Evolutionary conservation across 2,797 vertebrate species (phyloP).

Genomic region (Cheirogaleus major): DNA sequence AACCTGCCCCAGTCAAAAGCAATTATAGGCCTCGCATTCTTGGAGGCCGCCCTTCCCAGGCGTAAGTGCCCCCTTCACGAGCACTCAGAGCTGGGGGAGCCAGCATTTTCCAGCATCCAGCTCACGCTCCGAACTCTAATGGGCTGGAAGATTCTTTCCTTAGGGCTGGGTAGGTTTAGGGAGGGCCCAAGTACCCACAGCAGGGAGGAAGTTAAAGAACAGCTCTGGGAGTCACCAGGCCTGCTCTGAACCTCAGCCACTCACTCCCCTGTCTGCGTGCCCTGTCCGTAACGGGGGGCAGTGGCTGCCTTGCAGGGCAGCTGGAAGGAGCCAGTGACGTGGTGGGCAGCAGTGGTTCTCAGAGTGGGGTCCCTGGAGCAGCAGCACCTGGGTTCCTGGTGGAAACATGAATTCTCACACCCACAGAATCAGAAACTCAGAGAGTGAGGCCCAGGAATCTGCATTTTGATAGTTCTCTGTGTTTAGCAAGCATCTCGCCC

Average conservation of each 20-base stretch:
- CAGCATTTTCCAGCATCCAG: background rate
- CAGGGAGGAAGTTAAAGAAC: background rate
- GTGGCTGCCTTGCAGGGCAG: background rate
- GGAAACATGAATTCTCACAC: background rate
- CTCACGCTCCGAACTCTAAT: background rate
- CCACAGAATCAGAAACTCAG: background rate
- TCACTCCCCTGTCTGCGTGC: background rate
- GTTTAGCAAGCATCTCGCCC: background rate
- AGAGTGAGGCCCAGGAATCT: background rate
- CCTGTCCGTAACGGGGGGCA: background rate
- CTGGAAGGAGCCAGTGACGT: background rate
- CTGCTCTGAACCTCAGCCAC: background rate
- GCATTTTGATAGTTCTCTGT: background rate
- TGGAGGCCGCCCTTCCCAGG: background rate
- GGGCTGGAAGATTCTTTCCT: background rate
- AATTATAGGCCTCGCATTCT: background rate
- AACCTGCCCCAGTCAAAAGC: constrained; percentile 10
- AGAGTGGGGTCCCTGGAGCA: background rate
- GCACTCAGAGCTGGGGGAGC: background rate
- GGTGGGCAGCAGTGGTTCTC: background rate
- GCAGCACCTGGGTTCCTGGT: background rate
- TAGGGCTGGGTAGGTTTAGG: background rate
- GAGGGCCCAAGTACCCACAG: background rate
- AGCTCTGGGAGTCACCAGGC: background rate
- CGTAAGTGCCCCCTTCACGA: fast-evolving